Evolutionary conservation across 1,140 invertebrate species (phyloP).

Genomic region (Pseudachorutes palmiensis): DNA sequence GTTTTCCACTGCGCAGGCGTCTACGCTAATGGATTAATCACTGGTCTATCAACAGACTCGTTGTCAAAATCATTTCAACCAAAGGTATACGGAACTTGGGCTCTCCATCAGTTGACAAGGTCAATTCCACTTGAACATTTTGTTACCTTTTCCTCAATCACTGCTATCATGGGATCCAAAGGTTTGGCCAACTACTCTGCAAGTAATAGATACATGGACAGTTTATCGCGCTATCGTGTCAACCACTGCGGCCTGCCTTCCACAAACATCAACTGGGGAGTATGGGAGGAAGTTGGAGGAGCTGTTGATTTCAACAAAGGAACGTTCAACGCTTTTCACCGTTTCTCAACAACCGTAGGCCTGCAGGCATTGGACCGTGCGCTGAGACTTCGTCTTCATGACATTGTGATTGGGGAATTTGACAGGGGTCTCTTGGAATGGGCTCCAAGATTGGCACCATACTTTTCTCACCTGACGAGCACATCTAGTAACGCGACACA

Average conservation of each 20-base stretch:
- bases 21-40: slow-evolving; percentile 13
- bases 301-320: slow-evolving; percentile 7
- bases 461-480: background rate
- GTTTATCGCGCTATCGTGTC: slow-evolving; percentile 11
- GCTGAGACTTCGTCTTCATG: background rate
- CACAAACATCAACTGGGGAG: slow-evolving; percentile 14
- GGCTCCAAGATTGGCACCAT: background rate
- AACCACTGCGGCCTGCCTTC: background rate
- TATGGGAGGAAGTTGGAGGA: slow-evolving; percentile 12
- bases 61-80: slow-evolving; percentile 16
- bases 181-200: slow-evolving; percentile 16
- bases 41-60: slow-evolving; percentile 12
- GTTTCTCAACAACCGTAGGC: background rate
- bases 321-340: background rate
- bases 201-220: slow-evolving; percentile 16
- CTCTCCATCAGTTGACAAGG: slow-evolving; percentile 19
- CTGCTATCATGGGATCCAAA: background rate
- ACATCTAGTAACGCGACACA: background rate
- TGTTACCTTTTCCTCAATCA: slow-evolving; percentile 19
- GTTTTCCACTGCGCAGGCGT: slow-evolving; percentile 25
- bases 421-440: background rate
- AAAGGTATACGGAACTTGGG: slow-evolving; percentile 23
- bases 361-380: background rate
- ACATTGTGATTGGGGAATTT: background rate
- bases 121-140: slow-evolving; percentile 16